A percentile compares a stretch with the other conserved stretches of the same genome.
Conservation (phyloP, 2,888 invertebrate species). For the Macropis europaea region DNA sequence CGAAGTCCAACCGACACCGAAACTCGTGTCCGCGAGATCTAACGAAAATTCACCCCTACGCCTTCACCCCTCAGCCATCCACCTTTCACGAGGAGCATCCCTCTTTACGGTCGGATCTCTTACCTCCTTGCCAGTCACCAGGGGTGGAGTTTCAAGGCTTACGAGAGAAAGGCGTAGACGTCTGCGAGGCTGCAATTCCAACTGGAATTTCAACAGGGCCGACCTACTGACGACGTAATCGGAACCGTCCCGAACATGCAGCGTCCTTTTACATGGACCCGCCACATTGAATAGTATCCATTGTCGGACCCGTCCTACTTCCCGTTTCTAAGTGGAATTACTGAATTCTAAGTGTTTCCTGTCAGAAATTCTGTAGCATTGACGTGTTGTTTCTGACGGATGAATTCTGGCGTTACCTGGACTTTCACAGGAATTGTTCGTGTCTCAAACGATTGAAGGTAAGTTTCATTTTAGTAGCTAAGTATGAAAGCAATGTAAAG, state of each 20-base stretch:
- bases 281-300: slow-evolving; percentile 12
- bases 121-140: slow-evolving; percentile 22
- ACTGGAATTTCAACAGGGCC: slow-evolving; percentile 37
- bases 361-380: too few relatives aligned
- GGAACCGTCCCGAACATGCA: slow-evolving; percentile 21
- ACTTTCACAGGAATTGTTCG: too few relatives aligned
- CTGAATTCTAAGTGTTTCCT: slow-evolving; percentile 2
- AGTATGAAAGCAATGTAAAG: too few relatives aligned
- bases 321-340: background rate
- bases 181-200: slow-evolving; percentile 39
- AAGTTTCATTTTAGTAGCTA: too few relatives aligned
- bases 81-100: background rate
- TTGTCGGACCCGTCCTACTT: background rate
- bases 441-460: too few relatives aligned
- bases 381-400: too few relatives aligned
- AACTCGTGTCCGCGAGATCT: slow-evolving; percentile 46
- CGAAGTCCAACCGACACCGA: slow-evolving; percentile 46
- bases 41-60: slow-evolving; percentile 38
- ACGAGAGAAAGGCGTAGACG: slow-evolving; percentile 63
- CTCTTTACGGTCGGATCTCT: background rate
- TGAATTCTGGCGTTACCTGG: too few relatives aligned
- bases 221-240: slow-evolving; percentile 30
- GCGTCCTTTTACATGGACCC: slow-evolving; percentile 18
- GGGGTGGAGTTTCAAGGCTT: slow-evolving; percentile 18
- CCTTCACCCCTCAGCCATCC: background rate